These are phyloP conservation scores for Drosophila sucinea DNA, from an alignment of 1,140 invertebrate species.

Conservation along the genomic window DNA sequence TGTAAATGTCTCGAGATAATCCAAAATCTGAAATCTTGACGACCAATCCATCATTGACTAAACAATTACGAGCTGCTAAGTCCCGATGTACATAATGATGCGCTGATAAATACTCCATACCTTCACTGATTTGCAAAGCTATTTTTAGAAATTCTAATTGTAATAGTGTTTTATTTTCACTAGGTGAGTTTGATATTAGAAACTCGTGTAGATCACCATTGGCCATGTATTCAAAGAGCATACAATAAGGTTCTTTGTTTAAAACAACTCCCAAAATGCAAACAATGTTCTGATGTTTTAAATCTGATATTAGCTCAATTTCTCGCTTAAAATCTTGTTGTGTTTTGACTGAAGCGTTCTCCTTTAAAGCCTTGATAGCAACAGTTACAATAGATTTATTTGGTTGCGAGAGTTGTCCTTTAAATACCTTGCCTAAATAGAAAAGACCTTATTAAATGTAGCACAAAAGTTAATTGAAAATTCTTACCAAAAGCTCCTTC, in stretches of 20 bases:
- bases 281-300: constrained; percentile 97
- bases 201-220: constrained; percentile 98
- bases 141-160: constrained; percentile 93
- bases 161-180: constrained; percentile 89
- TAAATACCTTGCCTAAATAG: constrained; percentile 91
- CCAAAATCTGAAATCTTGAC: constrained; percentile 99
- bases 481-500: constrained; percentile 96
- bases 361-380: constrained; percentile 97
- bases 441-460: neutral
- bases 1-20: constrained; percentile 95
- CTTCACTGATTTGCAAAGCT: constrained; percentile 95
- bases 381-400: constrained; percentile 90
- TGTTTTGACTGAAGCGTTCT: constrained; percentile 95
- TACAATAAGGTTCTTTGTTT: constrained; percentile 95
- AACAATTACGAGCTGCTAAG: constrained; percentile 97
- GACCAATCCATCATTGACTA: constrained; percentile 95
- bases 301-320: constrained; percentile 96
- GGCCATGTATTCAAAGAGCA: constrained; percentile 98
- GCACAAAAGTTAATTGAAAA: neutral
- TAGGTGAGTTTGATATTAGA: constrained; percentile 94
- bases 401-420: constrained; percentile 92
- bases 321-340: constrained; percentile 95
- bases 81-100: constrained; percentile 99
- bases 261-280: constrained; percentile 96
- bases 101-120: constrained; percentile 95